Conservation (phyloP, 2,888 invertebrate species). For the Rhagophthalmus giganteus region DNA sequence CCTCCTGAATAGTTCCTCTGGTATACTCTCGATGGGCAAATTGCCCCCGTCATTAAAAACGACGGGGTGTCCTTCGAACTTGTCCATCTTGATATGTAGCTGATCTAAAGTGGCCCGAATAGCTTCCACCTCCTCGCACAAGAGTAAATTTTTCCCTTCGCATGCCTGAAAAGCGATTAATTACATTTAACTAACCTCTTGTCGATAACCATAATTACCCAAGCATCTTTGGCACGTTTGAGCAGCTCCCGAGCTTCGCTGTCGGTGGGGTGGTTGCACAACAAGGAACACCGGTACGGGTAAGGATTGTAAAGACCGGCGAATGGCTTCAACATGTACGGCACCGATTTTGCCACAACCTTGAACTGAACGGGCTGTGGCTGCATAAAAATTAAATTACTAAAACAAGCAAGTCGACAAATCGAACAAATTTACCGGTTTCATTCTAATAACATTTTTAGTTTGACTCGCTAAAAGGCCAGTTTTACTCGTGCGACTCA, state of each 20-base stretch:
- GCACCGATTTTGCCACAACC: conserved; percentile 70
- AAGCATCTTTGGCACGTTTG: conserved; percentile 70
- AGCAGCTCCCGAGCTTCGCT: conserved; percentile 71
- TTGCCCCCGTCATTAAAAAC: conserved; percentile 9
- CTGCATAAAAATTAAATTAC: conserved; percentile 32
- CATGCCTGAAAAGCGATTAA: conserved; percentile 41
- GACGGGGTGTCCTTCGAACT: conserved; percentile 6
- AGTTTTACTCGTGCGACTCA: conserved; percentile 67
- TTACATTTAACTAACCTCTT: too few relatives aligned
- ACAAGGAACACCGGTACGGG: conserved; percentile 75
- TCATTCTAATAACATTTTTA: conserved; percentile 52
- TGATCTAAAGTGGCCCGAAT: conserved; percentile 46
- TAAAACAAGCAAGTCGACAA: background rate
- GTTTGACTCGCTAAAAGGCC: conserved; percentile 65
- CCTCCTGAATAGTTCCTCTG: conserved; percentile 74
- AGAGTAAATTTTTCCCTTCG: conserved; percentile 47
- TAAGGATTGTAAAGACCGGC: conserved; percentile 83
- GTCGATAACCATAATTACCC: conserved; percentile 65
- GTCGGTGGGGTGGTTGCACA: conserved; percentile 85
- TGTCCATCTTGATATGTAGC: conserved; percentile 26
- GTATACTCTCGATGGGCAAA: conserved; percentile 66
- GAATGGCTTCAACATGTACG: conserved; percentile 75
- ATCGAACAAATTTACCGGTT: conserved; percentile 16
- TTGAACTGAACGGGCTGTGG: conserved; percentile 56
- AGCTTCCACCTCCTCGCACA: conserved; percentile 51